A percentile compares a stretch with the other conserved stretches of the same genome.
Evolutionary conservation across 1,140 invertebrate genomes (phyloP).

Genomic region (Ostrea denselamellosa): DNA sequence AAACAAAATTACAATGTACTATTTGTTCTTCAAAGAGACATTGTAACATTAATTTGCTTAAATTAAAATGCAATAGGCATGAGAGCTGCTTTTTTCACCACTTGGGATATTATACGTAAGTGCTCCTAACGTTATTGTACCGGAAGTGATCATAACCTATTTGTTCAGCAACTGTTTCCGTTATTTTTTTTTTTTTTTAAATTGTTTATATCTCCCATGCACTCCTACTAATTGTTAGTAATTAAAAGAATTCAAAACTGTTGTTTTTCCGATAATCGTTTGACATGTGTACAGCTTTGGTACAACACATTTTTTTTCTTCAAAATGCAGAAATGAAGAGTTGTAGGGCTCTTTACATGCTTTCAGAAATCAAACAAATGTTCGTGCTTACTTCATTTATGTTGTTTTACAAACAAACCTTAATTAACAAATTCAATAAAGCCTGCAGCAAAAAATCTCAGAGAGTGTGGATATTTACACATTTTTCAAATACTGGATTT

Average conservation of each 20-base stretch:
- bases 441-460: not conserved
- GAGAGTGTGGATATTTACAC: not conserved
- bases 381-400: not conserved
- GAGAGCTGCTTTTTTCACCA: too few species aligned
- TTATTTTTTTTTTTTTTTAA: not conserved
- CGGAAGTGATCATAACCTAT: not conserved
- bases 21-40: too few species aligned
- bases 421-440: slow-evolving; percentile 22
- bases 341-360: not conserved
- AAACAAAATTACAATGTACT: too few species aligned
- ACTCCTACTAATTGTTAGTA: not conserved
- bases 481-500: not conserved
- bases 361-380: slow-evolving; percentile 34
- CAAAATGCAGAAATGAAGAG: not conserved
- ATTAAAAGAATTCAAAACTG: not conserved
- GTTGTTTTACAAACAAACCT: slow-evolving; percentile 3
- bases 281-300: too few species aligned
- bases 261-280: not conserved
- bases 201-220: not conserved
- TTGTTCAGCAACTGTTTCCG: not conserved
- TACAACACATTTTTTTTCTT: not conserved
- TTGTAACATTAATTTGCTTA: too few species aligned
- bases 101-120: not conserved
- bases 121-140: not conserved
- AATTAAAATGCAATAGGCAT: too few species aligned